These are phyloP conservation scores for Parnassius smintheus DNA, from an alignment of 2,888 invertebrate species.

Conservation along the genomic window DNA sequence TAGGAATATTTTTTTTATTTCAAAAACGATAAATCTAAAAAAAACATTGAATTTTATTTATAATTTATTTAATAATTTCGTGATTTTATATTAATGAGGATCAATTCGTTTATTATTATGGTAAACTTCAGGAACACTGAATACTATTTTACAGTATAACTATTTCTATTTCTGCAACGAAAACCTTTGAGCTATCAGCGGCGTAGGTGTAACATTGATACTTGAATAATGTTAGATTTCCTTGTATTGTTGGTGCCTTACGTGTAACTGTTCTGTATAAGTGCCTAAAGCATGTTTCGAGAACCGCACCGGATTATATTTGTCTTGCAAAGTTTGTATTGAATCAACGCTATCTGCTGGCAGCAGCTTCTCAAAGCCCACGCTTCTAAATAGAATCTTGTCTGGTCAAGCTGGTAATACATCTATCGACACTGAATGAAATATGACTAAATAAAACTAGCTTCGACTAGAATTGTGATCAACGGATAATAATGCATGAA, in stretches of 20 bases:
- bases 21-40: not conserved
- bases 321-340: conserved; percentile 49
- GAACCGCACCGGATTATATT: conserved; percentile 47
- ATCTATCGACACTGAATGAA: conserved; percentile 68
- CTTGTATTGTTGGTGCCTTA: conserved; percentile 21
- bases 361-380: conserved; percentile 54
- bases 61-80: not conserved
- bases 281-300: conserved; percentile 20
- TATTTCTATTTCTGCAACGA: not conserved
- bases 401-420: conserved; percentile 61
- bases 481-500: conserved; percentile 51
- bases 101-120: too few relatives aligned
- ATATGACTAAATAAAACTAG: conserved; percentile 62
- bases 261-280: conserved; percentile 16
- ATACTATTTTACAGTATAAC: not conserved
- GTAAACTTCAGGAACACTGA: too few relatives aligned
- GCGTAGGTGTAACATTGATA: conserved; percentile 25
- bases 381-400: conserved; percentile 67
- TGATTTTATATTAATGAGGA: too few relatives aligned
- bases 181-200: not conserved
- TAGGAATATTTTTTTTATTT: conserved; percentile 4
- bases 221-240: conserved; percentile 27
- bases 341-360: conserved; percentile 50
- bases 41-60: not conserved
- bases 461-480: conserved; percentile 60